Conservation (phyloP, 2,797 vertebrate species). For the Channa striata region DNA sequence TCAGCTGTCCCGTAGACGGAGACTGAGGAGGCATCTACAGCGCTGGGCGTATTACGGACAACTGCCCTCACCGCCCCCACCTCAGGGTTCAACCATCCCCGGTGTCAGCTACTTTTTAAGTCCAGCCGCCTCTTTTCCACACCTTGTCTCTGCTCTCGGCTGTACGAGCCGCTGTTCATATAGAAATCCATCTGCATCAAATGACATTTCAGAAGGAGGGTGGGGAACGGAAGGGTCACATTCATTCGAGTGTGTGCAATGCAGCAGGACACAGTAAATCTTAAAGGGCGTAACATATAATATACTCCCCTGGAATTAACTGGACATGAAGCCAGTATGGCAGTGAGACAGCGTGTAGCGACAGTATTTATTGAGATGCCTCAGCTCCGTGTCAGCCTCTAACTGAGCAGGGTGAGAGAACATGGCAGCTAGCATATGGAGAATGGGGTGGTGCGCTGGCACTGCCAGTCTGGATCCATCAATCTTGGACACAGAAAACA, state of each 20-base stretch:
- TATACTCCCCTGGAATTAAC: conserved; percentile 33
- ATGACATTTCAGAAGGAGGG: conserved; percentile 53
- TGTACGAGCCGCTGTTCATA: conserved; percentile 26
- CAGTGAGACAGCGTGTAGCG: conserved; percentile 18
- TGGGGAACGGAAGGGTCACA: conserved; percentile 19
- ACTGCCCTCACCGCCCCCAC: conserved; percentile 10
- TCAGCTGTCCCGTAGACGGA: conserved; percentile 76
- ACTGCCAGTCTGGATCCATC: conserved; percentile 77
- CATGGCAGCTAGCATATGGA: conserved; percentile 82
- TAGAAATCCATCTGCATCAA: conserved; percentile 54
- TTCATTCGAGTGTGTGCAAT: conserved; percentile 27
- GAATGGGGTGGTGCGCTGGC: conserved; percentile 69
- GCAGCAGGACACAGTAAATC: conserved; percentile 30
- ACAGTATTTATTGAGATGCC: conserved; percentile 62
- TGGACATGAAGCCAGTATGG: conserved; percentile 31
- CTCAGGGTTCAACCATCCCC: conserved; percentile 40
- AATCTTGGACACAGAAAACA: conserved; percentile 59
- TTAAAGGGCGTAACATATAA: conserved; percentile 47
- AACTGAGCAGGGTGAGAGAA: conserved; percentile 65
- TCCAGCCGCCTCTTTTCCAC: conserved; percentile 34
- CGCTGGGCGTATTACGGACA: conserved; percentile 32
- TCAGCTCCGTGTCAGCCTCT: conserved; percentile 66
- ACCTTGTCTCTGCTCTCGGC: conserved; percentile 1
- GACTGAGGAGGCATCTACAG: conserved; percentile 49
- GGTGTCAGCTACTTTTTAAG: conserved; percentile 29